Percentiles rank a stretch among this genome's conserved stretches.
These are phyloP conservation scores for Sarcophilus harrisii DNA, from an alignment of 2,797 vertebrate species.

Conservation along the genomic window DNA sequence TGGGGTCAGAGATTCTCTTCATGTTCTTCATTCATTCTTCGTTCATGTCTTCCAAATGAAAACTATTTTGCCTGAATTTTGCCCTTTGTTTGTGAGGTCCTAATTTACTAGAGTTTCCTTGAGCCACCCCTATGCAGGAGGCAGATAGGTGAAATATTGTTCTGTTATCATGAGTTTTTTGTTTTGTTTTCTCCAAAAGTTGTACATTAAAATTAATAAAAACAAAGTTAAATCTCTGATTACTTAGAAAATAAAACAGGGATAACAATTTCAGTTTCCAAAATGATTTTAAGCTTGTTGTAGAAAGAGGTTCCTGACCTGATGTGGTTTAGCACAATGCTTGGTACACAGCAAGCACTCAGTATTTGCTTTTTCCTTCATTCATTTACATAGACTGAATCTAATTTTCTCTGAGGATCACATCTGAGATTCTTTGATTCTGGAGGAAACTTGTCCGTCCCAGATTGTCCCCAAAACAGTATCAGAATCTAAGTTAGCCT, in stretches of 20 bases:
- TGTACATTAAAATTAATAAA: background rate
- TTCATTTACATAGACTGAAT: background rate
- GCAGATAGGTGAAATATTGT: background rate
- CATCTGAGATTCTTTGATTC: background rate
- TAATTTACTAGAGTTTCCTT: too few relatives aligned
- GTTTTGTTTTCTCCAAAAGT: background rate
- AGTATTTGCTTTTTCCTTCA: background rate
- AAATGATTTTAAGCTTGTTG: background rate
- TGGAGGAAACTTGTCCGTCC: background rate
- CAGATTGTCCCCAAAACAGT: background rate
- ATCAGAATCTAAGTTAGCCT: background rate
- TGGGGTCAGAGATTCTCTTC: background rate
- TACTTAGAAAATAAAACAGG: background rate
- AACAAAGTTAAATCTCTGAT: background rate
- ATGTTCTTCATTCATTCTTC: too few relatives aligned
- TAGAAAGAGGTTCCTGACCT: background rate
- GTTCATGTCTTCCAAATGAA: background rate
- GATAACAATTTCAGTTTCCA: background rate
- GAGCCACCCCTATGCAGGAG: background rate
- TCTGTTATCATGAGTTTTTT: background rate
- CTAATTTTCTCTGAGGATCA: background rate
- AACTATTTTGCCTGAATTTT: background rate
- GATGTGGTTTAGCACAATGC: background rate
- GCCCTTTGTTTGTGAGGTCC: background rate
- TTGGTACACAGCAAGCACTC: background rate